Base-by-base conservation (phyloP, 2,797 vertebrate genomes). In the Streptopelia turtur region DNA sequence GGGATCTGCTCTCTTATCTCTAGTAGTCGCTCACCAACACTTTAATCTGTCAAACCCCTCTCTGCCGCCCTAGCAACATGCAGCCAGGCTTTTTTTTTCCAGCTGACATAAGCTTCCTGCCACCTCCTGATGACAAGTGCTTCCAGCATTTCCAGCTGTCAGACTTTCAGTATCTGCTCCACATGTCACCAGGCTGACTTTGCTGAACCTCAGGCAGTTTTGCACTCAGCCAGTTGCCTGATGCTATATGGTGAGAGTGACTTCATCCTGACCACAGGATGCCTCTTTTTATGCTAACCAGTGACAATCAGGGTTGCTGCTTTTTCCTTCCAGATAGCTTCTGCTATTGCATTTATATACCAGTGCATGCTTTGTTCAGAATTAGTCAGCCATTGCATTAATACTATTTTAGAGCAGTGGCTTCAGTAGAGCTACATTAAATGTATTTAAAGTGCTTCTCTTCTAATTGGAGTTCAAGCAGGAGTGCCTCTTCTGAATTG, bases 41-140 rank as follows among this genome's bases (percentile, higher is more conserved):
- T 94, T 90, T 70, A 57, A 77, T 80, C 93, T 96, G 95, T 95
- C 96, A 96, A 94, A 96, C 50, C 74, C 90, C 49, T 74, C 85
- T 94, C 83, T 1, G 70, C 91, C 95, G 70, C 86, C 83, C 88
- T 82, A 93, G 89, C 91, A 94, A 94, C 85, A 82, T 66, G 49
- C 94, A 95, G 82, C 70, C 83, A 93, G 85, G 88, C 88, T 90
- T 74, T 89, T 74, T 74, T 89, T 93, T 94, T 89, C 83, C 91
- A 96, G 91, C 90, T 95, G 95, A 94, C 95, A 93, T 87, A 87
- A 95, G 93, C 90, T 96, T 96, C 91, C 96, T 96, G 88, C 70
- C 95, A 94, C 83, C 91, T 96, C 87, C 61, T 68, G 83, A 96
- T 95, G 96, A 89, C 92, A 92, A 97, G 87, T 87, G 64, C 83